A percentile compares a stretch with the other conserved stretches of the same genome.
Evolutionary conservation across 2,888 invertebrate genomes (phyloP).

Genomic region (Ichneumoninae sp.): DNA sequence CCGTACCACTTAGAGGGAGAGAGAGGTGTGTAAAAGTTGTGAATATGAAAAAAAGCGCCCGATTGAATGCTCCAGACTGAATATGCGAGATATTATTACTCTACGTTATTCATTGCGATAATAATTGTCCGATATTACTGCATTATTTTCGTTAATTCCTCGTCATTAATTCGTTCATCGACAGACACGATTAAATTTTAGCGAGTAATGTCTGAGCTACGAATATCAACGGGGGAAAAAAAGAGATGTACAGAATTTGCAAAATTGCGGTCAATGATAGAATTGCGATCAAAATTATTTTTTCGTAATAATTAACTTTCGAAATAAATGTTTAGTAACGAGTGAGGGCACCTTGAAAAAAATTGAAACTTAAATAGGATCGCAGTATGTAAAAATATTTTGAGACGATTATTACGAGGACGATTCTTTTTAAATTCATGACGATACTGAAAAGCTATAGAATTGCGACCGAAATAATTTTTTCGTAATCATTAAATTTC

Average conservation of each 20-base stretch:
- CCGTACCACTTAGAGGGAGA: slow-evolving; percentile 54
- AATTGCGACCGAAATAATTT: not conserved
- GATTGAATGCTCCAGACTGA: slow-evolving; percentile 76
- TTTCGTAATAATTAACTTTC: not conserved
- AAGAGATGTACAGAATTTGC: slow-evolving; percentile 2
- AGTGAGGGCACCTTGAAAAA: not conserved
- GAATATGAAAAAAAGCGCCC: slow-evolving; percentile 59
- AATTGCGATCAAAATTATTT: not conserved
- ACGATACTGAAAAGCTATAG: not conserved
- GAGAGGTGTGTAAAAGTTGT: slow-evolving; percentile 63
- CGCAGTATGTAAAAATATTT: not conserved
- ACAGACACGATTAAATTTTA: not conserved
- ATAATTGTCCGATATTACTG: slow-evolving; percentile 36
- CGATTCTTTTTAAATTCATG: not conserved
- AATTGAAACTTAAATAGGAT: not conserved
- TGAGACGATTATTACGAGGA: not conserved
- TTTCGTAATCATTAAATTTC: no score
- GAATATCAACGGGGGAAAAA: not conserved
- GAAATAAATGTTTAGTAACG: not conserved
- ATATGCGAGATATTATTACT: slow-evolving; percentile 69
- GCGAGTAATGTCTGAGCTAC: not conserved
- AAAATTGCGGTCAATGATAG: slow-evolving; percentile 43
- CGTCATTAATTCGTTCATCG: not conserved
- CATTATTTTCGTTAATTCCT: slow-evolving; percentile 2
- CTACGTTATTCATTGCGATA: slow-evolving; percentile 64